These are phyloP conservation scores for Hepsetus odoe DNA, from an alignment of 2,113 vertebrate species.

Conservation along the genomic window DNA sequence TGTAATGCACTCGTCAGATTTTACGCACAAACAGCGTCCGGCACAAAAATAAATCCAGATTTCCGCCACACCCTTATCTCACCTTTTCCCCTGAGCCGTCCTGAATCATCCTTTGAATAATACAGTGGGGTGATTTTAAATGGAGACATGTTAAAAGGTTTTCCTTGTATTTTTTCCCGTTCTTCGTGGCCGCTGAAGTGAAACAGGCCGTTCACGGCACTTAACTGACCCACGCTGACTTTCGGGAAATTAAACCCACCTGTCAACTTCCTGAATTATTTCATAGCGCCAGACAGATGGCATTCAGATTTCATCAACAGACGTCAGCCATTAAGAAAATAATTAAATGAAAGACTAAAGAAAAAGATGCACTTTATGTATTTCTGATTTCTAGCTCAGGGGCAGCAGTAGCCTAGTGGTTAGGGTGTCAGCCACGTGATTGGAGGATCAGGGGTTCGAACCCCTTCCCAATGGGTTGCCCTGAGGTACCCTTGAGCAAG, in stretches of 20 bases:
- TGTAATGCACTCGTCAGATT: no score
- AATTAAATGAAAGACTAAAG: neutral
- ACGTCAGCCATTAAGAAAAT: neutral
- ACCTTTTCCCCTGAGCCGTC: neutral
- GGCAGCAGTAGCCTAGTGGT: no score
- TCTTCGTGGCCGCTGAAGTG: constrained; percentile 55
- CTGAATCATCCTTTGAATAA: neutral
- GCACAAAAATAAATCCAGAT: neutral
- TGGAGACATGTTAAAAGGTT: constrained; percentile 66
- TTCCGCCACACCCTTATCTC: neutral
- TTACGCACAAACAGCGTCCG: neutral
- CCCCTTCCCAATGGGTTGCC: no score
- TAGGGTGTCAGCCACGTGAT: no score
- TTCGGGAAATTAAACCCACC: neutral
- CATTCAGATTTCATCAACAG: constrained; percentile 7
- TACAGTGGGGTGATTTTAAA: neutral
- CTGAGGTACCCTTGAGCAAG: no score
- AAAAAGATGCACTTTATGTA: neutral
- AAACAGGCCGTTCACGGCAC: constrained; percentile 23
- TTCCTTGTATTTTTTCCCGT: constrained; percentile 61
- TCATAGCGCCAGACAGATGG: neutral
- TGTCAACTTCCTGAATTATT: neutral
- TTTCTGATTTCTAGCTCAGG: neutral
- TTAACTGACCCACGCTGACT: neutral
- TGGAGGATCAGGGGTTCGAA: no score